Conservation (phyloP, 2,797 vertebrate genomes). For the Jordanella pulchra region DNA sequence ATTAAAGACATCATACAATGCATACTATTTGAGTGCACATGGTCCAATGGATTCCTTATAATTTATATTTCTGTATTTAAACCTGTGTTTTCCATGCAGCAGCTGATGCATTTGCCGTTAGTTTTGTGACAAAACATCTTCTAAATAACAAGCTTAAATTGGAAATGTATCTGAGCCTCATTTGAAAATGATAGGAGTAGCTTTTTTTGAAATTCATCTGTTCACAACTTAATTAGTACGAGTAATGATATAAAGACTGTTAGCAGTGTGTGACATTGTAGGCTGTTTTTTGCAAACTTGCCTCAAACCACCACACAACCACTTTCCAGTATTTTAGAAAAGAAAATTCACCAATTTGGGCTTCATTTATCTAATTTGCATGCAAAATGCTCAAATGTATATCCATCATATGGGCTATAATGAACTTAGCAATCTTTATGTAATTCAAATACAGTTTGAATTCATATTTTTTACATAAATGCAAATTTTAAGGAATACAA, state of each 20-base stretch:
- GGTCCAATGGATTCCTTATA: constrained; percentile 29
- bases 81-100: neutral
- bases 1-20: constrained; percentile 52
- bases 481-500: neutral
- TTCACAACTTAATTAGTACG: neutral
- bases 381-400: neutral
- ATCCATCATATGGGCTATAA: neutral
- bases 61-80: constrained; percentile 8
- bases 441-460: neutral
- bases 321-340: neutral
- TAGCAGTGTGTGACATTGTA: neutral
- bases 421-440: neutral
- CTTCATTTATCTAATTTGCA: neutral
- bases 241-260: neutral
- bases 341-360: neutral
- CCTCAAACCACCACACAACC: neutral
- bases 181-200: no score
- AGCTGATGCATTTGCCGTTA: neutral
- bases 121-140: neutral
- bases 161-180: neutral
- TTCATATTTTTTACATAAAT: neutral
- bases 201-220: no score
- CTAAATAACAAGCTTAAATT: neutral
- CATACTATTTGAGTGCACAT: constrained; percentile 35
- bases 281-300: neutral